Evolutionary conservation across 2,797 vertebrate species (phyloP).

Genomic region (Chromobotia macracanthus): DNA sequence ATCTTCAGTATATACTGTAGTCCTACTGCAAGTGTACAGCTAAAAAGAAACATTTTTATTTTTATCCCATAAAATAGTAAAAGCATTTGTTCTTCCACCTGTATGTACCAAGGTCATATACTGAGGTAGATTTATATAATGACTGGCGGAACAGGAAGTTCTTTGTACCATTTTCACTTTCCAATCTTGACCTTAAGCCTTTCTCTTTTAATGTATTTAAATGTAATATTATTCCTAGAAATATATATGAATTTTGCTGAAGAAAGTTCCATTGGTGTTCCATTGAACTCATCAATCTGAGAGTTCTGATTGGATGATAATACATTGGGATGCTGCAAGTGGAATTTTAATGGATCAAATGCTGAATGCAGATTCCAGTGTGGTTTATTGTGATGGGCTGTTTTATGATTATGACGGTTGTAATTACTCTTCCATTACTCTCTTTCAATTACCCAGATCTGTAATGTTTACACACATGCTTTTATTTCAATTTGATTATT

Average conservation of each 20-base stretch:
- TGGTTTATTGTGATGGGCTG: slow-evolving; percentile 23
- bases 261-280: background rate
- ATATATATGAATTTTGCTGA: background rate
- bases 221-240: background rate
- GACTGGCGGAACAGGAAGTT: background rate
- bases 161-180: background rate
- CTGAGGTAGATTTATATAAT: slow-evolving; percentile 6
- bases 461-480: slow-evolving; percentile 26
- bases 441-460: slow-evolving; percentile 29
- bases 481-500: slow-evolving; percentile 28
- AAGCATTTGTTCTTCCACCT: slow-evolving; percentile 6
- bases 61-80: slow-evolving; percentile 12
- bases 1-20: background rate
- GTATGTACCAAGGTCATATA: slow-evolving; percentile 14
- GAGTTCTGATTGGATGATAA: background rate
- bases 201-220: background rate
- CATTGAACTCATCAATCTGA: background rate
- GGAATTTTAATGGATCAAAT: slow-evolving; percentile 32
- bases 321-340: slow-evolving; percentile 6
- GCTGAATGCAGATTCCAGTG: slow-evolving; percentile 12
- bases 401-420: slow-evolving; percentile 29
- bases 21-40: background rate
- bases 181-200: slow-evolving; percentile 7
- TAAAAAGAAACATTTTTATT: slow-evolving; percentile 13
- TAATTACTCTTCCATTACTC: slow-evolving; percentile 40